Evolutionary conservation across 2,113 vertebrate species (phyloP).

Genomic region (Illadopsis cleaveri): DNA sequence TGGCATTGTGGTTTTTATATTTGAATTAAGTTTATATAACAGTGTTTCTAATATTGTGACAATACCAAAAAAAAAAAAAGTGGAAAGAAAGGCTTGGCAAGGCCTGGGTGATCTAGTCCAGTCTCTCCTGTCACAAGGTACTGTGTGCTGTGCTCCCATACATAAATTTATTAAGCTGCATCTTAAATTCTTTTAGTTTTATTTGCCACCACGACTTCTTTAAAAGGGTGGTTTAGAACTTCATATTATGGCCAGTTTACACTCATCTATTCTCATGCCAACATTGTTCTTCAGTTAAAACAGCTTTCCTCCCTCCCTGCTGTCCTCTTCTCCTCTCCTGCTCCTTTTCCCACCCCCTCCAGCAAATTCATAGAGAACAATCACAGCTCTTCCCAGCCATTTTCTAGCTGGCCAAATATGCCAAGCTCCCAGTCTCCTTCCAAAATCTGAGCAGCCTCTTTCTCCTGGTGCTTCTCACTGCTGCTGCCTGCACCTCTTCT

Average conservation of each 20-base stretch:
- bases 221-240: conserved; percentile 47
- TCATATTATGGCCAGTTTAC: conserved; percentile 21
- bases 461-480: neutral
- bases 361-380: conserved; percentile 31
- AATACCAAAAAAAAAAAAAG: neutral
- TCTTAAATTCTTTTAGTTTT: conserved; percentile 33
- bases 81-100: conserved; percentile 27
- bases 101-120: conserved; percentile 27
- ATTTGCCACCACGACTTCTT: conserved; percentile 24
- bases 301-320: conserved; percentile 47
- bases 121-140: conserved; percentile 57
- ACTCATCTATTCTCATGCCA: conserved; percentile 61
- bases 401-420: neutral
- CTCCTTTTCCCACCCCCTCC: conserved; percentile 30
- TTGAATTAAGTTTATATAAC: conserved; percentile 14
- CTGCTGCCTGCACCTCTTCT: neutral
- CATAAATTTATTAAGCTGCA: conserved; percentile 34
- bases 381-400: conserved; percentile 5
- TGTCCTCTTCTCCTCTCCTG: conserved; percentile 36
- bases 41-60: conserved; percentile 36
- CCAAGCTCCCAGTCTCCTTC: neutral
- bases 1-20: conserved; percentile 38
- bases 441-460: neutral
- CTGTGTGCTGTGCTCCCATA: neutral
- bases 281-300: conserved; percentile 63